Percentiles rank a stretch among this genome's conserved stretches.
These are phyloP conservation scores for Cyphomyrus plagiostoma DNA, from an alignment of 2,113 vertebrate genomes.

Conservation along the genomic window DNA sequence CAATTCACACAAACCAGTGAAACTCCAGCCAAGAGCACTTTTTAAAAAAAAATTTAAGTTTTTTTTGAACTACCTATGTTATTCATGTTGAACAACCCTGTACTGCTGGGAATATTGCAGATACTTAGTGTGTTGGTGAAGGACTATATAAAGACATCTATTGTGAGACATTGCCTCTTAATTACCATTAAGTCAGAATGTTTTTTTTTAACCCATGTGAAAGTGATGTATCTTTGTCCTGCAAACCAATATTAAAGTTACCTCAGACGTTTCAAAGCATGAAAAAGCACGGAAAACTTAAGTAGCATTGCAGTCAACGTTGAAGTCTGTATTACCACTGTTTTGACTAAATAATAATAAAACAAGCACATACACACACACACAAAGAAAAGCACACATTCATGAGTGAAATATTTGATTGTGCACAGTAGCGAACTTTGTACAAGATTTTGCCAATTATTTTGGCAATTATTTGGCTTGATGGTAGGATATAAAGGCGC, in stretches of 20 bases:
- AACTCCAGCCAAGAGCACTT: neutral
- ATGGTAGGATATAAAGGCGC: constrained; percentile 75
- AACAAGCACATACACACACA: constrained; percentile 43
- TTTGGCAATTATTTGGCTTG: constrained; percentile 69
- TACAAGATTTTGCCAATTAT: constrained; percentile 42
- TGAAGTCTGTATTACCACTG: neutral
- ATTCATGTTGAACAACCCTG: neutral
- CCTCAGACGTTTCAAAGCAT: neutral
- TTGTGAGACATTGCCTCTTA: neutral
- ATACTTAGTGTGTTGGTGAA: neutral
- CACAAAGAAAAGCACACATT: constrained; percentile 62
- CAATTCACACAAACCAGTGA: neutral
- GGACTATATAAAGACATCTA: neutral
- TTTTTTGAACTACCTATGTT: neutral
- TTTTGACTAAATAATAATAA: neutral
- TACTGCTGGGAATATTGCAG: neutral
- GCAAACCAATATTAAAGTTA: neutral
- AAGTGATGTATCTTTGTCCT: neutral
- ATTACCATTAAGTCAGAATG: neutral
- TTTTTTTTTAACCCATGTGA: neutral
- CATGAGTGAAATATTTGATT: constrained; percentile 57
- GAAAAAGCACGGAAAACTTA: neutral
- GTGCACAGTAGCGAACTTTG: constrained; percentile 63
- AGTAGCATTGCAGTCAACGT: neutral
- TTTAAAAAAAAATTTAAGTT: neutral